phyloP scores from a whole-genome alignment of 2,113 vertebrate species.

The Sarotherodon lohbergeri region DNA sequence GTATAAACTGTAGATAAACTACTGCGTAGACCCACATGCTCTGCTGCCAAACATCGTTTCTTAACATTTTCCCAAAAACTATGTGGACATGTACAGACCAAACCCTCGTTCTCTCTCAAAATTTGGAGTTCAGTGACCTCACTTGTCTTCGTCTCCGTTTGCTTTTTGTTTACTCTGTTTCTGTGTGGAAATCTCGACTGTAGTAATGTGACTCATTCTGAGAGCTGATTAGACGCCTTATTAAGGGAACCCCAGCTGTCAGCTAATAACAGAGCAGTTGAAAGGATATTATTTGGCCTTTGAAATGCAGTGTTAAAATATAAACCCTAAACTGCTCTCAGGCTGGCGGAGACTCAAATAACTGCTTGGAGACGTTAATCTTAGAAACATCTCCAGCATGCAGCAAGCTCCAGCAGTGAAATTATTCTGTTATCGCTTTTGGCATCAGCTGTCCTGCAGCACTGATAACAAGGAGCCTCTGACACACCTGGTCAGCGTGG shows the following conservation, averaged over 20 bases:
- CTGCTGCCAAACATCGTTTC: accelerated
- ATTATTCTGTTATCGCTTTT: background rate
- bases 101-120: background rate
- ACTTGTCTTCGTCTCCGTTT: background rate
- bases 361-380: background rate
- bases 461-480: background rate
- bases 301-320: background rate
- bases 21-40: background rate
- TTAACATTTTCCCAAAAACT: background rate
- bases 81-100: background rate
- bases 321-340: background rate
- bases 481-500: background rate
- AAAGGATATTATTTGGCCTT: background rate
- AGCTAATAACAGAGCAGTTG: background rate
- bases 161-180: background rate
- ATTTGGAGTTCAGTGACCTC: background rate
- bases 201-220: background rate
- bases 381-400: background rate
- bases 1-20: background rate
- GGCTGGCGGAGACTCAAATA: background rate
- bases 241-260: background rate
- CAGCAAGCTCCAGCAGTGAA: background rate
- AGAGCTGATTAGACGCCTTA: background rate
- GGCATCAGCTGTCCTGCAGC: background rate
- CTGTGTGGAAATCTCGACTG: background rate